Base-by-base conservation (phyloP, 2,113 vertebrate genomes). In the Bagarius yarrelli region DNA sequence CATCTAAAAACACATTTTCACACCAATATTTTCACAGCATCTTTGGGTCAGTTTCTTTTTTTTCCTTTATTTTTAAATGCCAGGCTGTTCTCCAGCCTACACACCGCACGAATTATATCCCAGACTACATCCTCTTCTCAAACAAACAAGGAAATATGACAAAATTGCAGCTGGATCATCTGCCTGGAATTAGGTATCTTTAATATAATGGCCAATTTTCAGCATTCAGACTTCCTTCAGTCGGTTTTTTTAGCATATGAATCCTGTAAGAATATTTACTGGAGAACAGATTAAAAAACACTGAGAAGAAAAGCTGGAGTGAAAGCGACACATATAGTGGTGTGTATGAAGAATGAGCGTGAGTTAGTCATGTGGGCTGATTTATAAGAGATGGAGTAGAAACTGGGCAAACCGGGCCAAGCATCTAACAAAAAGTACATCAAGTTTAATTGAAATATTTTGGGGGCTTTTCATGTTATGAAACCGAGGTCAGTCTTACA, bases 161-260 rank as follows among this genome's bases (percentile, higher is more conserved):
- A 30, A 75, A 79, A 75, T 23, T 53, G 60, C 56, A 79, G 71
- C 70, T 75, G 77, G 27, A 59, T 64, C 57, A 57, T 18, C 23
- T 57, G 18, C 11, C 8, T 72, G 16, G 16, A 52, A 52, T 53
- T 72, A 19, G 52, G 61, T 27, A 44, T 67, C 50, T 66, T 50
- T 21, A 50, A 72, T 55, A 73, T 79, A 36, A 64, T 50, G 25
- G 36, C 59, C 76, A 50, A 67, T 83, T 79, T 78, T 74, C 60
- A 50, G 14, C 55, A n/a, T 47, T 23, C 23, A 40, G 23, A 74
- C 9, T 73, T 47, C 21, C 69, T 73, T 73, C 25, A 63, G 79
- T 27, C 40, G 52, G 73, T 14, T 76, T 40, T 76, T 40, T 36
- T 36, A 19, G 12, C 15, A 64, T 53, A 66, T 36, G 63, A 19